A percentile compares a stretch with the other conserved stretches of the same genome.
Evolutionary conservation across 2,888 invertebrate genomes (phyloP).

Genomic region (Patella ulyssiponensis): DNA sequence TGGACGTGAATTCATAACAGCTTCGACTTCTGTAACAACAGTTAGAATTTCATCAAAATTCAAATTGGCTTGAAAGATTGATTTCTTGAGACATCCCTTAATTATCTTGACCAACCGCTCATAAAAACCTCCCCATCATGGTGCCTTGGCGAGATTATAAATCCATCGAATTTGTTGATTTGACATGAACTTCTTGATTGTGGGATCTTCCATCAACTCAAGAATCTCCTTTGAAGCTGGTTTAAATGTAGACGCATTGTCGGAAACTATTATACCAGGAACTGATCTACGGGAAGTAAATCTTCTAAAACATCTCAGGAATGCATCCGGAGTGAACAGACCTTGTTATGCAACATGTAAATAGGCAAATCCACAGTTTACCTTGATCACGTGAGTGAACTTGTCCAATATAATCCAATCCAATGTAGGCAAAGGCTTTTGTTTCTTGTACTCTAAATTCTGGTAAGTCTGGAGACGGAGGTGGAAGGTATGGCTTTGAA

Average conservation of each 20-base stretch:
- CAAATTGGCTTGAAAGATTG: constrained; percentile 9
- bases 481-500: no score
- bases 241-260: constrained; percentile 21
- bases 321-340: constrained; percentile 14
- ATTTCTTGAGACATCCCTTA: constrained; percentile 20
- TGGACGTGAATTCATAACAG: not conserved
- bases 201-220: not conserved
- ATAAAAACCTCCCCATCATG: constrained; percentile 25
- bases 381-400: constrained; percentile 5
- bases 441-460: not conserved
- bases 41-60: constrained; percentile 10
- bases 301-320: constrained; percentile 19
- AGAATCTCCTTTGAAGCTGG: not conserved
- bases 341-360: constrained; percentile 13
- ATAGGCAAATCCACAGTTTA: constrained; percentile 13
- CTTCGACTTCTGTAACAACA: constrained; percentile 16
- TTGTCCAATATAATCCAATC: constrained; percentile 21
- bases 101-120: constrained; percentile 21
- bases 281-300: constrained; percentile 12
- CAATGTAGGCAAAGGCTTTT: constrained; percentile 7
- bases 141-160: constrained; percentile 6
- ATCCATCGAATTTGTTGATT: not conserved
- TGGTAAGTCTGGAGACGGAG: no score
- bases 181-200: no score
- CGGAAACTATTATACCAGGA: constrained; percentile 11